Evolutionary conservation across 2,113 vertebrate genomes (phyloP), one percentile per base, ranked within the genome.

Genomic region (Psilopogon haemacephalus): DNA sequence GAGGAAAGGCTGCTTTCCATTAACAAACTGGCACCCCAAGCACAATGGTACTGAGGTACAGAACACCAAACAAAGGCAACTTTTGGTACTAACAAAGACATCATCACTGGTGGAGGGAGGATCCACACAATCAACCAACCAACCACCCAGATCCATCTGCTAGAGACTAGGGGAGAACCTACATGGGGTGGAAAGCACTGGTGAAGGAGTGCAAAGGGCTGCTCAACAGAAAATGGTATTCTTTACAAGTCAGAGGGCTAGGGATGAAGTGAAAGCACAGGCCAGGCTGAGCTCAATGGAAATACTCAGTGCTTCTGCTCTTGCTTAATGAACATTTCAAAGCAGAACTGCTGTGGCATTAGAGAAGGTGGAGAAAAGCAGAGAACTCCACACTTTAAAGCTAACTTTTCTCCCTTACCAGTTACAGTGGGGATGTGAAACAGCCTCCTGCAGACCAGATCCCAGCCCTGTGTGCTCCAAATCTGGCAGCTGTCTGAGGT

Each of bases 1-100:
- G 27, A 27, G 16, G 9, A 12, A 54, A 5, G 24, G 58, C 63
- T 92, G 90, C 89, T 94, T 96, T 90, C 84, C 90, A 90, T 94
- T 84, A 94, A 95, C 54, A 86, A 48, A 58, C 54, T 12, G 8
- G 55, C 50, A 88, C 75, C 68, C 33, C 26, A 84, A 71, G 84
- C n/a, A 37, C 67, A 58, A 85, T 71, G 38, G 24, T 4, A 75
- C 44, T 1, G 44, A 92, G 91, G 91, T 92, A 91, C 89, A 83
- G 84, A 78, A 6, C 44, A 69, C 58, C 67, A 65, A 75, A 91
- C 46, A 35, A 87, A 94, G 62, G 10, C 4, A 27, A 74, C 7
- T 87, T 89, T 35, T 87, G 55, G 54, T 92, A 72, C 44, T 69
- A 85, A 79, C 24, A 21, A 87, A 75, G 63, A 56, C 44, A 78